Evolutionary conservation across 37 sponge, comb jelly and placozoan species (phyloP).

Genomic region (Bolinopsis microptera): DNA sequence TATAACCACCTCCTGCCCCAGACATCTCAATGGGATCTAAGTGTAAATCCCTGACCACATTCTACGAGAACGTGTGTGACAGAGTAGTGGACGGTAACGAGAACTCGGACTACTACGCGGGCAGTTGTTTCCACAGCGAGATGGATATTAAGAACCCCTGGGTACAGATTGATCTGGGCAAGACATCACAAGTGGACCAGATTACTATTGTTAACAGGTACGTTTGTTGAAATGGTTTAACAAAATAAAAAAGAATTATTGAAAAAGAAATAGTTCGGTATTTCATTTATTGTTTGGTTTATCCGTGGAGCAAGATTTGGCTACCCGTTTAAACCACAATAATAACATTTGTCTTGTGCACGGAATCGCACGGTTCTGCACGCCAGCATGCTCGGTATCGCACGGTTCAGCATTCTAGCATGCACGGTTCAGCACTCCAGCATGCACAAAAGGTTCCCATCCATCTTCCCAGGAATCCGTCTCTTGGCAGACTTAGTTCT

Average conservation of each 20-base stretch:
- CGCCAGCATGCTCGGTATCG: too few species aligned
- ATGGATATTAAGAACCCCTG: conserved; percentile 9
- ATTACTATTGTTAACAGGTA: conserved; percentile 57
- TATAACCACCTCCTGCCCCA: not conserved
- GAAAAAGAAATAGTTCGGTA: too few species aligned
- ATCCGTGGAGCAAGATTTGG: too few species aligned
- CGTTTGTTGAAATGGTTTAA: too few species aligned
- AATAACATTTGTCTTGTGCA: too few species aligned
- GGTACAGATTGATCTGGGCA: conserved; percentile 14
- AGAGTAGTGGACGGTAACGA: conserved; percentile 48
- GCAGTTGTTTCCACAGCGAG: conserved; percentile 32
- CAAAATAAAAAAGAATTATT: too few species aligned
- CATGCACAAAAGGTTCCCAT: too few species aligned
- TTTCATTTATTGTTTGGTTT: too few species aligned
- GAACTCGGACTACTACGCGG: conserved; percentile 43
- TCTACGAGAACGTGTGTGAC: not conserved
- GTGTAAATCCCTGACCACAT: not conserved
- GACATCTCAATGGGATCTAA: conserved; percentile 56
- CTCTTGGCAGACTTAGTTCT: not conserved
- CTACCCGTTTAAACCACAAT: too few species aligned
- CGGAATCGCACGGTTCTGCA: too few species aligned
- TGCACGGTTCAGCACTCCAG: too few species aligned
- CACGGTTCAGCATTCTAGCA: not conserved
- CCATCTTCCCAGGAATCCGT: not conserved
- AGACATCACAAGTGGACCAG: not conserved